Evolutionary conservation across 2,888 invertebrate genomes (phyloP).

Genomic region (Melinaea menophilus): DNA sequence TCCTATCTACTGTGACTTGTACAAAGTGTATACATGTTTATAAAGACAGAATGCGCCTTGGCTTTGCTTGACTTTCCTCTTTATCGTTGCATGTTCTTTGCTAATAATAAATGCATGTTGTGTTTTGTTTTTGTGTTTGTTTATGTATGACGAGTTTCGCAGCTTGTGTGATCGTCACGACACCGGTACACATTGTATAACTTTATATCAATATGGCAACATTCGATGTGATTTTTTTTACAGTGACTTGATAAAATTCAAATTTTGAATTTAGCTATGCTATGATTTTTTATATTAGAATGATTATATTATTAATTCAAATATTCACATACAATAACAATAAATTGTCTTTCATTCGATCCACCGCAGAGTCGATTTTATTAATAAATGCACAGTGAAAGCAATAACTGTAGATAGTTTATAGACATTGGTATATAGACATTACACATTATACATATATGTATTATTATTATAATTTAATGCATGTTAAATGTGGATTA

Average conservation of each 20-base stretch:
- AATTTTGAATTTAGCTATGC: too few species aligned
- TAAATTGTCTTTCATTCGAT: too few species aligned
- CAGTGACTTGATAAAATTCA: not conserved
- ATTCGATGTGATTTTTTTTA: not conserved
- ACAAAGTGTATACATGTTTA: slow-evolving; percentile 42
- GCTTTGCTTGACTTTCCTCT: slow-evolving; percentile 12
- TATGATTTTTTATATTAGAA: too few species aligned
- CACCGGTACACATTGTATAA: not conserved
- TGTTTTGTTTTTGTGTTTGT: slow-evolving; percentile 15
- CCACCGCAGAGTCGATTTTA: too few species aligned
- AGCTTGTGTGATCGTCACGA: not conserved
- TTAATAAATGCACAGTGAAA: too few species aligned
- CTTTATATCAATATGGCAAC: not conserved
- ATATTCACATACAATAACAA: too few species aligned
- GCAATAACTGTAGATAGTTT: too few species aligned
- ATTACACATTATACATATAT: too few species aligned
- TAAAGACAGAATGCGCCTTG: slow-evolving; percentile 54
- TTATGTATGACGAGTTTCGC: not conserved
- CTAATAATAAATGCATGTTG: slow-evolving; percentile 15
- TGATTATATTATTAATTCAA: too few species aligned
- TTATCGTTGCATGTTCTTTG: slow-evolving; percentile 18
- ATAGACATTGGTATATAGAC: too few species aligned
- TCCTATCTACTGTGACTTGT: slow-evolving; percentile 28
- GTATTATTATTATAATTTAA: too few species aligned
- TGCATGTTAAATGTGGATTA: too few species aligned